A percentile compares a stretch with the other conserved stretches of the same genome.
These are phyloP conservation scores for Yponomeuta sedellus DNA, from an alignment of 2,888 invertebrate species.

Conservation along the genomic window DNA sequence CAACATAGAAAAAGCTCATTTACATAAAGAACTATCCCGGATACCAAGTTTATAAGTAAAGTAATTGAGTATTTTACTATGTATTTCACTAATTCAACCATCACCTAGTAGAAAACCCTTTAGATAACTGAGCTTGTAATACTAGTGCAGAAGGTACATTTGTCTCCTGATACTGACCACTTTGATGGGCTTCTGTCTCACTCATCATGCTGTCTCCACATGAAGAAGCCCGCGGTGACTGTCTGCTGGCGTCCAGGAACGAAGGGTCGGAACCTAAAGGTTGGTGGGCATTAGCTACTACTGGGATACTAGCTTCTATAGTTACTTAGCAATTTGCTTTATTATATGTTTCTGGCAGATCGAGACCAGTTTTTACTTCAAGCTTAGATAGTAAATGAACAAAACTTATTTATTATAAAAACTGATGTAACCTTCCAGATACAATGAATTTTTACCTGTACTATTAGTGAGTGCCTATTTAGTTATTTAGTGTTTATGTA, in stretches of 20 bases:
- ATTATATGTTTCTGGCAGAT: background rate
- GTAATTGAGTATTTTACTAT: too few relatives aligned
- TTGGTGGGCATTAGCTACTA: constrained; percentile 24
- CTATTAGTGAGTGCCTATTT: too few relatives aligned
- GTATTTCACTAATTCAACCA: too few relatives aligned
- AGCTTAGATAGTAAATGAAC: background rate
- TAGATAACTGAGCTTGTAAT: background rate
- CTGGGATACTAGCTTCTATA: constrained; percentile 9
- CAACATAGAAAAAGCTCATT: too few relatives aligned
- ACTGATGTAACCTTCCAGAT: background rate
- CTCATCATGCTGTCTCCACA: constrained; percentile 67
- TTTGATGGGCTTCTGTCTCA: constrained; percentile 70
- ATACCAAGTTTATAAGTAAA: too few relatives aligned
- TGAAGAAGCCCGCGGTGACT: constrained; percentile 66
- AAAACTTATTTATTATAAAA: background rate
- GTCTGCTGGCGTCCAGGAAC: constrained; percentile 66
- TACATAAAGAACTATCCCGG: too few relatives aligned
- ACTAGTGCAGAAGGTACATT: background rate
- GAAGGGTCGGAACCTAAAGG: constrained; percentile 65
- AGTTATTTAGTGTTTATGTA: too few relatives aligned
- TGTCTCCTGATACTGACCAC: constrained; percentile 55
- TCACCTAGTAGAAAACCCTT: too few relatives aligned
- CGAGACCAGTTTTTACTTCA: background rate
- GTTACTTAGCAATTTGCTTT: background rate
- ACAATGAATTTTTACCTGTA: background rate